Conservation (phyloP, 1,140 invertebrate species). For the Trichomalopsis sarcophagae region DNA sequence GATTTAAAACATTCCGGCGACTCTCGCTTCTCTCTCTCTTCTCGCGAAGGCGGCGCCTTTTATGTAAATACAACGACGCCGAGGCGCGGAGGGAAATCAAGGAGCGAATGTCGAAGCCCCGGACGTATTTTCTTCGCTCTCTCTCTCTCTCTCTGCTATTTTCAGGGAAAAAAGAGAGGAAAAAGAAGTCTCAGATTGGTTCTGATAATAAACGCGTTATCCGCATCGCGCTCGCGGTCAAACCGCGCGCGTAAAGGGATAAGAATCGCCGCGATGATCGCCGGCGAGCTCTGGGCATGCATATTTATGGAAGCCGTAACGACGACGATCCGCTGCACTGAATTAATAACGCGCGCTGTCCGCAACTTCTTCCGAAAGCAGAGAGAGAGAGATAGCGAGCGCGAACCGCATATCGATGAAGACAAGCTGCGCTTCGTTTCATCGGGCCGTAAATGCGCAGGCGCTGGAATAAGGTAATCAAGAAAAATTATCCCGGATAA, state of each 20-base stretch:
- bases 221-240: no score
- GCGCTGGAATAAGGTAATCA: slow-evolving; percentile 5
- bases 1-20: slow-evolving; percentile 52
- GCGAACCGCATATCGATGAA: slow-evolving; percentile 59
- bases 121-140: not conserved
- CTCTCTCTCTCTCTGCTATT: no score
- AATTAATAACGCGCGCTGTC: slow-evolving; percentile 58
- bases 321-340: slow-evolving; percentile 56
- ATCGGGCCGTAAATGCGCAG: not conserved
- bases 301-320: slow-evolving; percentile 57
- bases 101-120: slow-evolving; percentile 57
- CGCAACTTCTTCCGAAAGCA: slow-evolving; percentile 56
- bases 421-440: slow-evolving; percentile 38
- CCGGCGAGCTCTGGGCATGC: no score
- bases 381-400: slow-evolving; percentile 51
- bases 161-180: no score
- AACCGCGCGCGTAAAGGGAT: no score
- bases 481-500: slow-evolving; percentile 9
- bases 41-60: slow-evolving; percentile 62
- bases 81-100: slow-evolving; percentile 63
- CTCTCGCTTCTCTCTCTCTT: not conserved
- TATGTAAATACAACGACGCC: slow-evolving; percentile 68
- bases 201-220: slow-evolving; percentile 28
- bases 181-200: slow-evolving; percentile 5
- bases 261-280: no score